A percentile compares a stretch with the other conserved stretches of the same genome.
Conservation (phyloP, 2,888 invertebrate species). For the Apamea anceps region DNA sequence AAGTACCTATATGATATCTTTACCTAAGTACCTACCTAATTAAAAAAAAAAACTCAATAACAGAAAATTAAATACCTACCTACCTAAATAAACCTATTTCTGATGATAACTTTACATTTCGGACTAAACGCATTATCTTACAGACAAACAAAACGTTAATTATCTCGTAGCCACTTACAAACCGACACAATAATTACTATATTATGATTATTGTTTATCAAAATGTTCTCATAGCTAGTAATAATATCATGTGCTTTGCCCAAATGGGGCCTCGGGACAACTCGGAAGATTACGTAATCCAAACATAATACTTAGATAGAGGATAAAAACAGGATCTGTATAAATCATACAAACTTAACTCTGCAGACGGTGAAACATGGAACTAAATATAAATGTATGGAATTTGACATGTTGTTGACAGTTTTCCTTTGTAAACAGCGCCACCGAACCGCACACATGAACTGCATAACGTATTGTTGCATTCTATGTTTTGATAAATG, state of each 20-base stretch:
- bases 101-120: too few relatives aligned
- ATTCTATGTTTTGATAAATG: slow-evolving; percentile 31
- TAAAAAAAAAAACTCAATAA: too few relatives aligned
- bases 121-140: not conserved
- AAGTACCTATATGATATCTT: too few relatives aligned
- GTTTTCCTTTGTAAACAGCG: slow-evolving; percentile 23
- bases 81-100: too few relatives aligned
- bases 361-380: not conserved
- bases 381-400: slow-evolving; percentile 7
- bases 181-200: slow-evolving; percentile 30
- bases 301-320: slow-evolving; percentile 16
- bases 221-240: slow-evolving; percentile 37
- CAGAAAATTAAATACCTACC: too few relatives aligned
- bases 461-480: slow-evolving; percentile 18
- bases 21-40: too few relatives aligned
- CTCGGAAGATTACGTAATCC: slow-evolving; percentile 66
- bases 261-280: slow-evolving; percentile 59
- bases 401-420: slow-evolving; percentile 18
- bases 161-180: not conserved
- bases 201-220: slow-evolving; percentile 29
- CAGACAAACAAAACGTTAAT: not conserved
- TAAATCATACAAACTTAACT: not conserved
- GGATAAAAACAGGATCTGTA: slow-evolving; percentile 58
- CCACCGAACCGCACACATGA: too few relatives aligned
- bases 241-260: slow-evolving; percentile 49